Conservation (phyloP, 2,888 invertebrate species). For the Apotomis capreana region DNA sequence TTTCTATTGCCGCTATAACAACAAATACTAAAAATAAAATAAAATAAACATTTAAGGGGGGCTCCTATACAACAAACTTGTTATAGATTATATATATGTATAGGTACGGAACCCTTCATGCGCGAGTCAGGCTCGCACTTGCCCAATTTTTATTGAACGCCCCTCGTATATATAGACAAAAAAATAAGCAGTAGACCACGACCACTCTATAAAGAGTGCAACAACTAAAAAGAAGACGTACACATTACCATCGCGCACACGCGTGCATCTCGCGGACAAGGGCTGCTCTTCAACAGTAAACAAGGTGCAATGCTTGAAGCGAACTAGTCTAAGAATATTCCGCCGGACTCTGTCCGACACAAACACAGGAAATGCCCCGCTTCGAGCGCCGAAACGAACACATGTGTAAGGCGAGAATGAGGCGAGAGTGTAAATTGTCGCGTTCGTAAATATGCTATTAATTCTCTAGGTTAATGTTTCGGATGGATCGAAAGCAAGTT, state of each 20-base stretch:
- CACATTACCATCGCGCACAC: background rate
- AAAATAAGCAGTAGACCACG: too few relatives aligned
- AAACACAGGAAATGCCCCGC: constrained; percentile 49
- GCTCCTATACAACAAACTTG: too few relatives aligned
- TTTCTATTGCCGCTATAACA: too few relatives aligned
- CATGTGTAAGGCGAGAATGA: constrained; percentile 46
- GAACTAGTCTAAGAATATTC: constrained; percentile 72
- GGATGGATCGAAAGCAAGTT: constrained; percentile 26
- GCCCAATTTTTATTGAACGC: too few relatives aligned
- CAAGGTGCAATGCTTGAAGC: constrained; percentile 66
- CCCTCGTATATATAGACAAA: too few relatives aligned
- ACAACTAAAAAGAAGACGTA: too few relatives aligned
- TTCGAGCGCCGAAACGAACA: constrained; percentile 46
- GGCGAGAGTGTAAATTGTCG: constrained; percentile 28
- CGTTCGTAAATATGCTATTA: constrained; percentile 30
- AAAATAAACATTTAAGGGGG: too few relatives aligned
- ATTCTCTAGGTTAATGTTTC: constrained; percentile 21
- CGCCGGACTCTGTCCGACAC: constrained; percentile 67
- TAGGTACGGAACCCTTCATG: too few relatives aligned
- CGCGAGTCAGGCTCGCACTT: too few relatives aligned
- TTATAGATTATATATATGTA: too few relatives aligned
- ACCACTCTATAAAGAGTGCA: too few relatives aligned
- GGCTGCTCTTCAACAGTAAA: constrained; percentile 59
- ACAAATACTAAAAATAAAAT: too few relatives aligned
- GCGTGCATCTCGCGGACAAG: constrained; percentile 30